phyloP scores from a whole-genome alignment of 2,888 invertebrate species.

The Meganola albula region DNA sequence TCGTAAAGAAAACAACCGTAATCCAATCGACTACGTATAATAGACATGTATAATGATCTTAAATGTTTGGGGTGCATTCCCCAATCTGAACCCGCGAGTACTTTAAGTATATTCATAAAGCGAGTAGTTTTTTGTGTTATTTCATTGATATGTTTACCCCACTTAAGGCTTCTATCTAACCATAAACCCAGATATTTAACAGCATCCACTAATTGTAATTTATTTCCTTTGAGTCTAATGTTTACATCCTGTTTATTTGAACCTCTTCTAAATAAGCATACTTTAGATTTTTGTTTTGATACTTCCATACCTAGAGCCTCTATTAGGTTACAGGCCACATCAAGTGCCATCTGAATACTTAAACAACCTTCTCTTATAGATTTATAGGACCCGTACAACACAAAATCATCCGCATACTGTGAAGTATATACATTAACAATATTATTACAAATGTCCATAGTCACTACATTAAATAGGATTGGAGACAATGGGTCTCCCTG shows the following conservation, averaged over 20 bases:
- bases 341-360: no score
- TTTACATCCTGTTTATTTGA: background rate
- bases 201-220: conserved; percentile 3
- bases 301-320: background rate
- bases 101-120: background rate
- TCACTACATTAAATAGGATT: background rate
- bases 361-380: background rate
- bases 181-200: background rate
- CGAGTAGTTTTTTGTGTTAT: background rate
- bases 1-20: background rate
- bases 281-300: background rate
- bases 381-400: background rate
- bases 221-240: background rate
- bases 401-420: background rate
- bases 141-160: background rate
- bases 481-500: background rate
- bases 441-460: background rate
- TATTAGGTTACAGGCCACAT: no score
- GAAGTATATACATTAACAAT: background rate
- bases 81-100: background rate
- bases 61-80: background rate
- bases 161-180: background rate
- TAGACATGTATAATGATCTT: background rate
- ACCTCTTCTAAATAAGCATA: background rate
- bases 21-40: background rate